Base-by-base conservation (phyloP, 2,888 invertebrate species). In the Bedellia somnulentella region DNA sequence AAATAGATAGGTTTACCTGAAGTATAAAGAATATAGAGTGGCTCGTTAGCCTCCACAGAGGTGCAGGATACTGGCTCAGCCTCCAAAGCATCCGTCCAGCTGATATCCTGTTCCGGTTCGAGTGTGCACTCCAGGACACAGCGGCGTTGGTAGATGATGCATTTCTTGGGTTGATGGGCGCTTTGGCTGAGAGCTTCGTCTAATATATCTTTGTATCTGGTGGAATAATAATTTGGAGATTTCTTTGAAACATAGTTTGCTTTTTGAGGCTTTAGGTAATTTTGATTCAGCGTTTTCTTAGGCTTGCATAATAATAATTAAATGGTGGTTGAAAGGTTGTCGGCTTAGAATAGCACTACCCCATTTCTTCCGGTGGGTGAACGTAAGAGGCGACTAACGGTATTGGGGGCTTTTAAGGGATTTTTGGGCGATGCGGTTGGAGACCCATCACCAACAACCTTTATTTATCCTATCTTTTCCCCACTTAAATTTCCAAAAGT, bases 1-100 rank as follows among this genome's bases (percentile, higher is more conserved):
- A n/a, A n/a, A n/a, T n/a, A n/a, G n/a, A n/a, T n/a, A n/a, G n/a
- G n/a, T 15, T 3, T 15, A 75, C 92, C 92, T 2, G 95, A 95
- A 0, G 96, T 96, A 52, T 96, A 95, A 3, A 96, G 75, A 36
- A 96, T 86, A 49, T 96, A 96, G 6, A 95, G 62, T 0, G 95
- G 93, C 45, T 94, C 89, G 45, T 90, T 93, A 1, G 95, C 88
- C 45, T 90, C 88, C 0, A 93, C 85, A 0, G 94, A 81, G 1
- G 93, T 88, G 52, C 93, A 93, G 2, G 87, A 84, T 29, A 86
- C 85, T 0, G 87, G 85, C 3, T 81, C 78, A 0, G 83, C 79
- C 35, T 78, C 63, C 33, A 91, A 43, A 1, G 87, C 86, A 12
- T 87, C 84, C 2, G 86, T 81, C 91, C 93, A 96, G 31, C 84